phyloP scores from a whole-genome alignment of 2,888 invertebrate genomes.

The Helicoverpa assulta region DNA sequence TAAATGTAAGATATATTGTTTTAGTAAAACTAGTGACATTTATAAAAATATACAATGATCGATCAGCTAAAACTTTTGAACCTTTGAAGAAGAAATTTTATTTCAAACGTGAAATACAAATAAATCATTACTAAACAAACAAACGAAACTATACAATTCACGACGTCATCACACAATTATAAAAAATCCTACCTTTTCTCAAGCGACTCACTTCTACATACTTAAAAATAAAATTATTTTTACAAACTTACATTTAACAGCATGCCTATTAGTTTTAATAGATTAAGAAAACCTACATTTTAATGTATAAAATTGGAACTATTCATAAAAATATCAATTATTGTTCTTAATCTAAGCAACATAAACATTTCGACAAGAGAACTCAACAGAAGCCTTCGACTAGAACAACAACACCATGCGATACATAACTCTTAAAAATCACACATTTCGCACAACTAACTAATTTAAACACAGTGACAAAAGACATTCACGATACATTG shows the following conservation, averaged over 20 bases:
- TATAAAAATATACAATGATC: slow-evolving; percentile 34
- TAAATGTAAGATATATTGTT: no score
- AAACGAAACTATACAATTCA: slow-evolving; percentile 7
- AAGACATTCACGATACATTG: slow-evolving; percentile 47
- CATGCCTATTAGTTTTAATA: slow-evolving; percentile 15
- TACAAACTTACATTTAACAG: background rate
- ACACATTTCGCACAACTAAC: slow-evolving; percentile 50
- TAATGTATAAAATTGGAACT: background rate
- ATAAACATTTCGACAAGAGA: slow-evolving; percentile 43
- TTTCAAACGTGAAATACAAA: slow-evolving; percentile 19
- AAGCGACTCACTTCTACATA: slow-evolving; percentile 24
- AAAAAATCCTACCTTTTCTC: slow-evolving; percentile 4
- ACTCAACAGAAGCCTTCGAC: slow-evolving; percentile 62
- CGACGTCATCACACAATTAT: slow-evolving; percentile 9
- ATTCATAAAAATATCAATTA: background rate
- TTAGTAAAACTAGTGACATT: slow-evolving; percentile 2
- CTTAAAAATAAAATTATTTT: background rate
- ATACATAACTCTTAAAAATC: slow-evolving; percentile 41
- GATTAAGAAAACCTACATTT: background rate
- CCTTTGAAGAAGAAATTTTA: slow-evolving; percentile 1
- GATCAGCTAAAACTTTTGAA: slow-evolving; percentile 16
- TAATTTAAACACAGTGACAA: slow-evolving; percentile 55
- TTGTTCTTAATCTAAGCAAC: slow-evolving; percentile 18
- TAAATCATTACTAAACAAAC: background rate
- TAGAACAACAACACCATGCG: slow-evolving; percentile 57